These are phyloP conservation scores for Eonycteris spelaea DNA, from an alignment of 2,113 vertebrate genomes.

Conservation along the genomic window DNA sequence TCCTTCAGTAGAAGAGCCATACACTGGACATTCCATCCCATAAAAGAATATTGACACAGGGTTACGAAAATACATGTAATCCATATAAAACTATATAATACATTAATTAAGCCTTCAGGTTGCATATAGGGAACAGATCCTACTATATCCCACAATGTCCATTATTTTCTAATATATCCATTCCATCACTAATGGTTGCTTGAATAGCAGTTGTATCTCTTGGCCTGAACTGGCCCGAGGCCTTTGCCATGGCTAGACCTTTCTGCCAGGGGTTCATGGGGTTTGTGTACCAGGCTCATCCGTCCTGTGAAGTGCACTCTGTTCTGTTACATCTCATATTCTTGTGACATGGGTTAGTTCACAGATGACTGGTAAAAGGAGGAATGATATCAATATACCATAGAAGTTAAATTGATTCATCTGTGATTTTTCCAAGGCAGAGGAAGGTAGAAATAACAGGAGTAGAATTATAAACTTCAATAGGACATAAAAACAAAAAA, in stretches of 20 bases:
- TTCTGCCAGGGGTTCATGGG: neutral
- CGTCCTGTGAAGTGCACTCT: neutral
- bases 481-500: neutral
- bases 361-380: neutral
- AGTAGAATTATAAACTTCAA: neutral
- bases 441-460: no score
- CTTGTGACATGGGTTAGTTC: neutral
- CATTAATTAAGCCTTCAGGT: neutral
- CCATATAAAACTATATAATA: neutral
- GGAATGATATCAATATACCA: neutral
- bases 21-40: neutral
- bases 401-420: neutral
- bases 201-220: neutral
- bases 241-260: neutral
- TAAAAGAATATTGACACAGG: neutral
- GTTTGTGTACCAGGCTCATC: neutral
- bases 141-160: neutral
- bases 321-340: neutral
- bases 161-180: neutral
- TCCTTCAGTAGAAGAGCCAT: neutral
- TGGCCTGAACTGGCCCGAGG: neutral
- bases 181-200: neutral
- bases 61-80: neutral
- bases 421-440: neutral
- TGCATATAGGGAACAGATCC: neutral